Base-by-base conservation (phyloP, 2,797 vertebrate genomes). In the Danio jaintianensis region DNA sequence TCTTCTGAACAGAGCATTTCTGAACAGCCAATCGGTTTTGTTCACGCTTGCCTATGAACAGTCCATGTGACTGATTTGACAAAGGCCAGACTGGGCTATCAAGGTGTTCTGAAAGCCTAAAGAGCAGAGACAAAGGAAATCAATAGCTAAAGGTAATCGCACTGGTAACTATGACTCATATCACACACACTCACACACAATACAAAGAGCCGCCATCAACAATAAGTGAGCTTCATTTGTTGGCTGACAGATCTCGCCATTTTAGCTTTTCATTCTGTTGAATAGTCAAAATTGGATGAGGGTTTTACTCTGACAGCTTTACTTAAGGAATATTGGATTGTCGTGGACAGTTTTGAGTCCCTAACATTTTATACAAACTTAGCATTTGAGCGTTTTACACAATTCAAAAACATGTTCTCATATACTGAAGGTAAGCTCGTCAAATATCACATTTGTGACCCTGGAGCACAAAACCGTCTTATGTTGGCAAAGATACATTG, bases 271-370 rank as follows among this genome's bases (percentile, higher is more conserved):
- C 86, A 91, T 90, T 91, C 88, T 88, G 66, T 11, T 87, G 85
- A 89, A 83, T 82, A 89, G 84, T 86, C 83, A 86, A 88, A 89
- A 88, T 75, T 82, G 83, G 86, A 89, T 81, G 83, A 82, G 83
- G 85, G 84, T 80, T 82, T 88, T 86, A 88, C 15, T 52, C 59
- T 10, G 73, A 87, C 71, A 78, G 82, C 47, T 77, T 79, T 64
- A 83, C 75, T 73, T 67, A 64, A 15, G 82, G 85, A 77, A 84
- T 89, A 90, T 90, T 86, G 90, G 91, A 92, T 86, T 78, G 61
- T 45, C 50, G 55, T 8, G 55, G 1, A 20, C 43, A 66, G 61
- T 12, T 56, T 20, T 64, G 73, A 61, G 15, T 47, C 56, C 42
- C 56, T 48, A 47, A 50, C n/a, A 58, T 58, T 75, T 75, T 29